Conservation (phyloP, 1,140 invertebrate genomes). For the Cotesia chilonis region DNA sequence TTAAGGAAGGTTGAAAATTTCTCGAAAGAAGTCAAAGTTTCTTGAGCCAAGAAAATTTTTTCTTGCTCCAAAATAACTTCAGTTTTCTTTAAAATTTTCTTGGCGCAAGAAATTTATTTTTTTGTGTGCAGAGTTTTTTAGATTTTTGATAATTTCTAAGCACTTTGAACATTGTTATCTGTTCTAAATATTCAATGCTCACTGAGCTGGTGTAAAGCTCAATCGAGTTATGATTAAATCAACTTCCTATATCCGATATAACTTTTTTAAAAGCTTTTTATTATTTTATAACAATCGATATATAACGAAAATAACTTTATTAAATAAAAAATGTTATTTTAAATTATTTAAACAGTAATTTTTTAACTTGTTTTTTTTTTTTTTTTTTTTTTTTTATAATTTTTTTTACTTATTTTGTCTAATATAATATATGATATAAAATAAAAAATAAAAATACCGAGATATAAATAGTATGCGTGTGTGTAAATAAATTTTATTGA, state of each 20-base stretch:
- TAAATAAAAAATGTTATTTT: not conserved
- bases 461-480: not conserved
- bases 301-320: not conserved
- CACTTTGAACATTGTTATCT: not conserved
- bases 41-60: no score
- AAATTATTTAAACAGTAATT: not conserved
- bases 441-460: not conserved
- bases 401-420: no score
- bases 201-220: not conserved
- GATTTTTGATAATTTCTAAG: no score
- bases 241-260: not conserved
- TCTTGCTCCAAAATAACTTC: no score
- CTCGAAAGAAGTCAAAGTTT: no score
- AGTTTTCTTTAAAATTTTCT: no score
- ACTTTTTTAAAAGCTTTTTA: no score
- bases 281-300: not conserved
- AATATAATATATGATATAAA: not conserved
- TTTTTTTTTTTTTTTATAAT: no score
- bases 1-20: no score
- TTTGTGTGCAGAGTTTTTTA: no score
- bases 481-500: slow-evolving; percentile 14
- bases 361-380: no score
- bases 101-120: no score
- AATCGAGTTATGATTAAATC: slow-evolving; percentile 18
- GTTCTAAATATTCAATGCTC: not conserved